Base-by-base conservation (phyloP, 2,797 vertebrate genomes). In the Anguilla pacifica region DNA sequence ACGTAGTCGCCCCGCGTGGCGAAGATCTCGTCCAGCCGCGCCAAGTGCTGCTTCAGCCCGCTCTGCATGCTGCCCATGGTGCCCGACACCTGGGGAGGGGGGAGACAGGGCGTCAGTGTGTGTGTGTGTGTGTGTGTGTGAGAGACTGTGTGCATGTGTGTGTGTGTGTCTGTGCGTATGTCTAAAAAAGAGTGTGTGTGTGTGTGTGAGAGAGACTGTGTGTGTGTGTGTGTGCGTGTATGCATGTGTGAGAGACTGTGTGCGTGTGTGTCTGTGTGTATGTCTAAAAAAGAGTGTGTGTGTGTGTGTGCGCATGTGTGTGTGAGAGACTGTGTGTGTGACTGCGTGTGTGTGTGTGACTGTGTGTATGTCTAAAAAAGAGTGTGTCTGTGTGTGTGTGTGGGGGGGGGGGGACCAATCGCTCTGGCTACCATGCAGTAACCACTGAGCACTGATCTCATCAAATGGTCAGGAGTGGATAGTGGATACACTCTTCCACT, bases 11-110 rank as follows among this genome's bases (percentile, higher is more conserved):
- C 46, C n/a, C 94, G 95, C 0, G 95, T 1, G 0, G 98, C 95
- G 43, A 99, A 97, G 90, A 98, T 96, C 95, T 99, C 98, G 7
- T 96, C 96, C 90, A 99, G 95, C 3, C 95, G 96, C 0, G 93
- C 95, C 92, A 99, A 92, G 92, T 98, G 97, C 91, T 96, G 96
- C 87, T 97, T 97, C 67, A 99, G 91, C 64, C 92, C 95, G 7
- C 92, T 93, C 88, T 94, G 93, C 95, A 97, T 96, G 89, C 93
- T 96, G 87, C 89, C 92, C 3, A 93, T 91, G 57, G 97, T 97
- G 85, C 93, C 93, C 0, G 92, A 92, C 0, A 98, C 97, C 98
- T 99, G 89, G 22, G 81, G 59, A 55, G 5, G 46, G 25, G 2
- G 46, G 25, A n/a, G n/a, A 7, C 25, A 87, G 28, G 17, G n/a